Base-by-base conservation (phyloP, 2,113 vertebrate species). In the Barbus barbus region DNA sequence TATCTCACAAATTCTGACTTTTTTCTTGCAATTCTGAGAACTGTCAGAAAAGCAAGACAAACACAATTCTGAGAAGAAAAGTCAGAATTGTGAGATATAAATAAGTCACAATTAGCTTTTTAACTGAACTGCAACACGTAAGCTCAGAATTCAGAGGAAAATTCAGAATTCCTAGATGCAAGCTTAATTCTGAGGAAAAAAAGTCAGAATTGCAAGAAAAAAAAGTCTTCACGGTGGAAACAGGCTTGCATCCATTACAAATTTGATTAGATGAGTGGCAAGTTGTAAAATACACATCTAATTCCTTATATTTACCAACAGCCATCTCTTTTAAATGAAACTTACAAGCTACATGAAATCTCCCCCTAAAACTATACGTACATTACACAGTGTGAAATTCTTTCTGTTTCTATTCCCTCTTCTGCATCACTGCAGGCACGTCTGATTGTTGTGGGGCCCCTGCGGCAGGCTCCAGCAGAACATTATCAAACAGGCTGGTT, bases 391-490 rank as follows among this genome's bases (percentile, higher is more conserved):
- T 11, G 26, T 51, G 24, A 20, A 51, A 31, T 51, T 26, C 44
- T 2, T 31, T 75, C 73, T 53, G 44, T 20, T 53, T 11, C 48
- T 73, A 8, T 73, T 44, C 69, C 22, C 38, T n/a, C 9, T 24
- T 22, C 26, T 53, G 72, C 6, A 75, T 75, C 72, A 31, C 13
- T 28, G 22, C 33, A 78, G 76, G 12, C 53, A 38, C 38, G 22
- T 38, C 53, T 78, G 48, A 60, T 78, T 20, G 31, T 60, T 38
- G 16, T 14, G 46, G 48, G 74, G 74, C 48, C 18, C 74, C 74
- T 77, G 75, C 26, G 76, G 76, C 51, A 76, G 76, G 56, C 76
- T 44, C 56, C 56, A 61, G 28, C 48, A 20, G 51, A 24, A 78
- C 13, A 36, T 51, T 18, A 61, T 78, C 36, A 78, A 78, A 60